Conservation (phyloP, 2,113 vertebrate genomes). For the Strix aluco region DNA sequence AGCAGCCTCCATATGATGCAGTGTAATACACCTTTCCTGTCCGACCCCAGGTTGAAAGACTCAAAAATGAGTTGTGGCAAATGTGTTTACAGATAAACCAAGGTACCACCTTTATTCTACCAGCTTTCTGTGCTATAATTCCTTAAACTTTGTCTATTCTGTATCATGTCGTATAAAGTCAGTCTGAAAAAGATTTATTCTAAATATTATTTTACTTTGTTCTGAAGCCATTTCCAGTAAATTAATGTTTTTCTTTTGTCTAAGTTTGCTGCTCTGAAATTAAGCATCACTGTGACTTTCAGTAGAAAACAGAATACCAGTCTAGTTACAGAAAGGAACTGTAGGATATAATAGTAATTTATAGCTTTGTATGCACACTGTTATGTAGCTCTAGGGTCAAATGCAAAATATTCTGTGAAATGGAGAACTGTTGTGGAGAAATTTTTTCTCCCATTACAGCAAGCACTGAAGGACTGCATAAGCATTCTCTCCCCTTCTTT, state of each 20-base stretch:
- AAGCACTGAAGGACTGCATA: background rate
- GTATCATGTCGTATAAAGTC: background rate
- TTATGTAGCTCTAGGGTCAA: background rate
- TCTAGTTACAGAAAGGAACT: background rate
- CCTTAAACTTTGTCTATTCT: background rate
- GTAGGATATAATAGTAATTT: background rate
- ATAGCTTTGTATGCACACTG: background rate
- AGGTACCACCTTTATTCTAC: background rate
- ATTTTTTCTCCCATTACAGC: background rate
- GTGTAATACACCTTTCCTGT: background rate
- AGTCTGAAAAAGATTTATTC: background rate
- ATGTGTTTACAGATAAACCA: background rate
- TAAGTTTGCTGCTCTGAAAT: background rate
- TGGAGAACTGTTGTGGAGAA: background rate
- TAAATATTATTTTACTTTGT: conserved; percentile 7
- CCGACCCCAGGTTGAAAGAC: background rate
- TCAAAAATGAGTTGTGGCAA: background rate
- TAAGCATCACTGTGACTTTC: background rate
- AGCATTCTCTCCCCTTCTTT: background rate
- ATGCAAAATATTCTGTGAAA: background rate
- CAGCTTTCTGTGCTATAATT: background rate
- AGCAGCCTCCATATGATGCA: background rate
- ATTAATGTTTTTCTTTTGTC: background rate
- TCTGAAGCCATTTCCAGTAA: background rate
- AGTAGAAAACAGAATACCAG: background rate